phyloP scores from a whole-genome alignment of 2,888 invertebrate genomes.

The Ormyrus rosae region DNA sequence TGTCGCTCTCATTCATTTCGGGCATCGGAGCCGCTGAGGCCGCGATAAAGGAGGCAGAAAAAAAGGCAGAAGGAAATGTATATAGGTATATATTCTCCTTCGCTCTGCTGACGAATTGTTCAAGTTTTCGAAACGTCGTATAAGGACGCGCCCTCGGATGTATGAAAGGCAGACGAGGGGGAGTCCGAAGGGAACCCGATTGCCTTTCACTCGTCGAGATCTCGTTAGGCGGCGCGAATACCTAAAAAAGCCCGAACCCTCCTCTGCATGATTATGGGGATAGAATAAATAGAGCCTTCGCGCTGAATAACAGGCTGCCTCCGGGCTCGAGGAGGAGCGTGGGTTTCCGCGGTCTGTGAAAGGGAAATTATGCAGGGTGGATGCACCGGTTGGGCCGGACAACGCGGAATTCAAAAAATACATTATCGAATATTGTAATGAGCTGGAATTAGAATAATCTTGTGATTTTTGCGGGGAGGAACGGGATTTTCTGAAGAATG shows the following conservation, averaged over 20 bases:
- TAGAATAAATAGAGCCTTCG: neutral
- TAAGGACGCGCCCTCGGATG: neutral
- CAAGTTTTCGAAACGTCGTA: slow-evolving; percentile 12
- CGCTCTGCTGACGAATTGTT: slow-evolving; percentile 17
- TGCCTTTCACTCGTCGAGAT: neutral
- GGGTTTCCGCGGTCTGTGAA: neutral
- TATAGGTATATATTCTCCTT: neutral
- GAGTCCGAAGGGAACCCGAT: neutral
- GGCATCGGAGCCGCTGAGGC: neutral
- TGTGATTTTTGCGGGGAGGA: too few species aligned
- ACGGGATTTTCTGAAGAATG: too few species aligned
- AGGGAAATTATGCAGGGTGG: neutral
- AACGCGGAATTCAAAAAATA: neutral
- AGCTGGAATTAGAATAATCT: too few species aligned
- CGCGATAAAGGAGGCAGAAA: neutral
- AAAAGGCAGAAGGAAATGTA: neutral
- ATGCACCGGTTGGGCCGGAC: neutral
- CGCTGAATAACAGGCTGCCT: too few species aligned
- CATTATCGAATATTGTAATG: neutral
- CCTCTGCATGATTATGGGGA: neutral
- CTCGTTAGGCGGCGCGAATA: slow-evolving; percentile 6
- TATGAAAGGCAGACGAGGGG: neutral
- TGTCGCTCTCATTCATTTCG: neutral
- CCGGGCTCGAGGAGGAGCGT: too few species aligned
- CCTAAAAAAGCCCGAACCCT: neutral